A percentile compares a stretch with the other conserved stretches of the same genome.
Conservation (phyloP, 2,797 vertebrate genomes). For the Picus viridis region DNA sequence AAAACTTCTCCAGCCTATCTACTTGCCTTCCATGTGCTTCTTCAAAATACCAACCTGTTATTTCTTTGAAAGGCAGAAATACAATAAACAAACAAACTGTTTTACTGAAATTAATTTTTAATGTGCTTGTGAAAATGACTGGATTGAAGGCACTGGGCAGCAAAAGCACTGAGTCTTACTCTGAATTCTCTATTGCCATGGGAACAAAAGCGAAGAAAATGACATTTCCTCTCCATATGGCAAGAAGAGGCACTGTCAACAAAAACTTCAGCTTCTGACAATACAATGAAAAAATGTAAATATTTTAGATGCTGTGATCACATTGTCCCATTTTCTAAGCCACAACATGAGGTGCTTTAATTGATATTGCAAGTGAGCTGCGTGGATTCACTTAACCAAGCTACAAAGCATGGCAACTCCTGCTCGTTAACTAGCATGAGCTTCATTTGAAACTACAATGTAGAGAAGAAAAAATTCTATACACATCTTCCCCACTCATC, state of each 20-base stretch:
- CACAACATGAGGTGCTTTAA: background rate
- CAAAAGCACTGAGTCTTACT: background rate
- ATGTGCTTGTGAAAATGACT: background rate
- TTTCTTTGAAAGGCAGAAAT: background rate
- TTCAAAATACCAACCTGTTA: background rate
- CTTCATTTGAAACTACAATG: background rate
- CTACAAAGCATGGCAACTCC: background rate
- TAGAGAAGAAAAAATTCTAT: background rate
- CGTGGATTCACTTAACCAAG: background rate
- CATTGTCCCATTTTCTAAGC: background rate
- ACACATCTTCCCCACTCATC: rapidly evolving
- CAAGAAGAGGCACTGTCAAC: background rate
- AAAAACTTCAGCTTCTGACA: background rate
- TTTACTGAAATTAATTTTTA: background rate
- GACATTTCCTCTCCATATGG: background rate
- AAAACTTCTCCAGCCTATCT: background rate
- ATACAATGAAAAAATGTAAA: background rate
- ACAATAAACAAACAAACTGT: background rate
- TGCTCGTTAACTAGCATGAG: background rate
- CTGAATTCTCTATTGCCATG: background rate
- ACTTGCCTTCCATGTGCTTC: rapidly evolving
- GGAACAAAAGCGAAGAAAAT: background rate
- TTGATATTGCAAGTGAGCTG: background rate
- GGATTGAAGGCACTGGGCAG: background rate
- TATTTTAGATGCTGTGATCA: background rate